Evolutionary conservation across 1,140 invertebrate species (phyloP), one percentile per base, ranked within the genome.

Genomic region (Tetraneura akinire): DNA sequence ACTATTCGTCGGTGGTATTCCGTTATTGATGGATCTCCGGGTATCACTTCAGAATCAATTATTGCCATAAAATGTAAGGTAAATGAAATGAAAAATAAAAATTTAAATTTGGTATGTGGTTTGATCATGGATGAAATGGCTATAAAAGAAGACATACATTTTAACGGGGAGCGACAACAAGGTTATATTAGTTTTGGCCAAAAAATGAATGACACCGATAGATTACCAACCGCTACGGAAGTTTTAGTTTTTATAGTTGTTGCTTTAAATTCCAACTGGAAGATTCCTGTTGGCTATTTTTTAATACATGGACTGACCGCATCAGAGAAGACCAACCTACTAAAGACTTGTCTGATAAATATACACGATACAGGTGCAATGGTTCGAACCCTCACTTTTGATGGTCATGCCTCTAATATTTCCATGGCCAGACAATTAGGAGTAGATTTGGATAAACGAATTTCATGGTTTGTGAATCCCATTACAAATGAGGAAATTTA

Each of bases 91-190:
- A 29, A 62, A 18, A 16, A 16, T 55, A 60, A 80, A 29, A 53
- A 53, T 53, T 21, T 42, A 60, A 21, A 55, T 6, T 21, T 78
- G 13, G 23, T 62, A 21, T 47, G 57, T 49, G 37, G 32, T 18
- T 23, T 82, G 53, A 82, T 83, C 21, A 55, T 83, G 11, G 83
- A 84, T 76, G 83, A 83, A 73, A 83, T 84, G 81, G 53, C 73
- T 23, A 83, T 84, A 60, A 57, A 73, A 21, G 73, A 83, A 80
- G 23, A 83, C 74, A 45, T 83, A 1, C 64, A 83, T 71, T 84
- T 73, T 68, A 81, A 80, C 71, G 83, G 82, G n/a, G 74, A 60
- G 82, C 60, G 60, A 23, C 74, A 80, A 45, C 68, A 32, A 80
- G 81, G 23, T 80, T 81, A 82, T 70, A 53, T 51, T 51, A 51